Evolutionary conservation across 2,888 invertebrate species (phyloP).

Genomic region (Cosmorhoe ocellata): DNA sequence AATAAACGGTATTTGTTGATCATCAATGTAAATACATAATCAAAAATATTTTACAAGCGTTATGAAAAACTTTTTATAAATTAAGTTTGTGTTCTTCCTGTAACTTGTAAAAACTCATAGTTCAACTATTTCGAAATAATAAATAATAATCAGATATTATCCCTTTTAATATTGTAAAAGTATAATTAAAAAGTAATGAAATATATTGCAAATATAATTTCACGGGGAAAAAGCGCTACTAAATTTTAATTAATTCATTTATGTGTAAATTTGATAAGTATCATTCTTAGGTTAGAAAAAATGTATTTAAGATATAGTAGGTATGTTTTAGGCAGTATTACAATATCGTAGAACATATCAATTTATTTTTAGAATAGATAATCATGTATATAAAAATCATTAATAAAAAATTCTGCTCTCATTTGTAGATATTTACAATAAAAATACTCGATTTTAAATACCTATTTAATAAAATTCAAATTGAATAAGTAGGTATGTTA

Average conservation of each 20-base stretch:
- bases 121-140: not conserved
- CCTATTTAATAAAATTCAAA: not conserved
- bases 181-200: conserved; percentile 11
- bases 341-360: conserved; percentile 58
- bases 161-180: conserved; percentile 5
- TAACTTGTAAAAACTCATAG: not conserved
- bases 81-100: not conserved
- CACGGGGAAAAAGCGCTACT: conserved; percentile 81
- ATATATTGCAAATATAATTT: conserved; percentile 31
- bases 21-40: too few relatives aligned
- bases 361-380: conserved; percentile 26
- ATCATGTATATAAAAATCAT: not conserved
- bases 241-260: conserved; percentile 51
- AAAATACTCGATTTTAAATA: conserved; percentile 8
- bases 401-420: not conserved
- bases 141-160: conserved; percentile 9
- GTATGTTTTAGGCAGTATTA: conserved; percentile 36
- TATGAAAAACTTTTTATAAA: too few relatives aligned
- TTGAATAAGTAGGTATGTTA: too few relatives aligned
- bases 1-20: too few relatives aligned
- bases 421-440: conserved; percentile 1
- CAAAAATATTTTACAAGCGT: too few relatives aligned
- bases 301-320: conserved; percentile 11
- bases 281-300: conserved; percentile 29
- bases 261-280: conserved; percentile 20